phyloP scores from a whole-genome alignment of 2,888 invertebrate genomes.

The Cloeon dipterum region DNA sequence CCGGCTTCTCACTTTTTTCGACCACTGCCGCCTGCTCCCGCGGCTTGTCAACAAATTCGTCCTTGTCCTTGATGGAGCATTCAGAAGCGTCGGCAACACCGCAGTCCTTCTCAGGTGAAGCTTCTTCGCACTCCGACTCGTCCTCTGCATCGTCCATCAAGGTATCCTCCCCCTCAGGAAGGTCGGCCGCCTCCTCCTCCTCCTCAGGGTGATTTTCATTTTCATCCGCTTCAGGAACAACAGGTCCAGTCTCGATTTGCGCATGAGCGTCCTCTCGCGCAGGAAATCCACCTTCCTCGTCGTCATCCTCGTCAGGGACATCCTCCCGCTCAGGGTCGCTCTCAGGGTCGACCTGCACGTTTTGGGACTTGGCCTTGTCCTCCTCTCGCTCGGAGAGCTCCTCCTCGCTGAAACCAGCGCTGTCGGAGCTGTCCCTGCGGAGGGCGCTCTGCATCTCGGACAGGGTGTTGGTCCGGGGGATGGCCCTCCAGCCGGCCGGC shows the following conservation, averaged over 20 bases:
- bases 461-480: slow-evolving; percentile 44
- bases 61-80: slow-evolving; percentile 11
- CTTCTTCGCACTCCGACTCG: slow-evolving; percentile 7
- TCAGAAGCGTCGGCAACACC: slow-evolving; percentile 7
- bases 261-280: neutral
- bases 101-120: slow-evolving; percentile 9
- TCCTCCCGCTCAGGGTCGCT: slow-evolving; percentile 4
- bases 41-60: slow-evolving; percentile 4
- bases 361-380: slow-evolving; percentile 9
- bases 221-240: neutral
- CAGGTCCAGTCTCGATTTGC: no score
- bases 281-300: slow-evolving; percentile 9
- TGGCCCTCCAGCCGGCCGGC: slow-evolving; percentile 57
- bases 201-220: slow-evolving; percentile 14
- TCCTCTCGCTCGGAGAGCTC: slow-evolving; percentile 9
- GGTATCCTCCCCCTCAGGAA: slow-evolving; percentile 10
- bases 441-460: slow-evolving; percentile 5
- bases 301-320: slow-evolving; percentile 6
- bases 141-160: slow-evolving; percentile 5
- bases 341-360: neutral
- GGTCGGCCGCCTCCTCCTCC: slow-evolving; percentile 5
- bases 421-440: no score
- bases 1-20: neutral
- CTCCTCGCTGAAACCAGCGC: no score
- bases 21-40: neutral